A percentile compares a stretch with the other conserved stretches of the same genome.
Conservation (phyloP, 2,797 vertebrate genomes). For the Sebastes steindachneri region DNA sequence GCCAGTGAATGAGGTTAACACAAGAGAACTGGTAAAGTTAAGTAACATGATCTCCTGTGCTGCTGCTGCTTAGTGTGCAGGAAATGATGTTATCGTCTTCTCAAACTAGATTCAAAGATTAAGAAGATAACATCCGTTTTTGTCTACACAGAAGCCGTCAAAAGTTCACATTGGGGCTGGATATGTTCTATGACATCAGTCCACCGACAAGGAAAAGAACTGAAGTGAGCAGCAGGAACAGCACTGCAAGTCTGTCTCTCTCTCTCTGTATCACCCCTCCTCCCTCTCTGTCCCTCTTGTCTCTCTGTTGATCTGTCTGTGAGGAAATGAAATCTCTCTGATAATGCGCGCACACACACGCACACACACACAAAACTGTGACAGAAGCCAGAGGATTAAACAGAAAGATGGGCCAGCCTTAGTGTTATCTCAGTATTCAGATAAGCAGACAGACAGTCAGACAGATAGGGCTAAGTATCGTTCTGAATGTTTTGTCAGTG, state of each 20-base stretch:
- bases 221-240: not conserved
- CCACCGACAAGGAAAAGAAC: not conserved
- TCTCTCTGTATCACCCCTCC: not conserved
- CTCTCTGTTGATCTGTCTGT: conserved; percentile 32
- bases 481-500: not conserved
- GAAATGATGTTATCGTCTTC: not conserved
- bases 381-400: conserved; percentile 48
- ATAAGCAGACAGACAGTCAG: conserved; percentile 11
- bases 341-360: conserved; percentile 8
- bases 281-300: not conserved
- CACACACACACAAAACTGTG: conserved; percentile 14
- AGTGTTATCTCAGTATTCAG: conserved; percentile 15
- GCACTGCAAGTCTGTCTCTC: not conserved
- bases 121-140: not conserved
- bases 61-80: not conserved
- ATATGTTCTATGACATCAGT: not conserved
- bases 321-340: conserved; percentile 57
- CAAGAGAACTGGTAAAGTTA: not conserved
- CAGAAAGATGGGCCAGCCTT: conserved; percentile 20
- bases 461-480: not conserved
- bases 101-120: not conserved
- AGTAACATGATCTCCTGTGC: not conserved
- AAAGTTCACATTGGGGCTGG: not conserved
- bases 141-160: not conserved
- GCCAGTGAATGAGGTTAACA: not conserved